Evolutionary conservation across 1,140 invertebrate species (phyloP).

Genomic region (Heliconius nattereri): DNA sequence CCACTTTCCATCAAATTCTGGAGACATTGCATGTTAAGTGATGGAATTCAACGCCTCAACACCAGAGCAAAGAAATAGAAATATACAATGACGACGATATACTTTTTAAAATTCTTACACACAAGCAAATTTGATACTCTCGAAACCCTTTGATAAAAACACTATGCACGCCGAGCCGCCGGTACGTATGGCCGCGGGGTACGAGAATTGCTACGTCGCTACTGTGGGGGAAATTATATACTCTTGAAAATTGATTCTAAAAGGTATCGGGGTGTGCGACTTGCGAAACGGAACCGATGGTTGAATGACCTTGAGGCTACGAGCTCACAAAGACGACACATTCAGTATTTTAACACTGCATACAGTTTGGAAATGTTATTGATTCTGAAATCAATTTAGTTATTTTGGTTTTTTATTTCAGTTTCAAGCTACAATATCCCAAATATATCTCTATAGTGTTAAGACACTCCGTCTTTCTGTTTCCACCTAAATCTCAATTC

Average conservation of each 20-base stretch:
- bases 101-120: not conserved
- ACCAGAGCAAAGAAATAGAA: too few relatives aligned
- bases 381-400: not conserved
- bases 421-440: too few relatives aligned
- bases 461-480: too few relatives aligned
- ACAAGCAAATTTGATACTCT: slow-evolving; percentile 4
- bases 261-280: slow-evolving; percentile 56
- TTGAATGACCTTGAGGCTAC: slow-evolving; percentile 57
- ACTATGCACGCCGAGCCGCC: slow-evolving; percentile 31
- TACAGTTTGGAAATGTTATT: not conserved
- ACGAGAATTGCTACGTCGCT: slow-evolving; percentile 64
- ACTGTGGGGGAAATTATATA: slow-evolving; percentile 70
- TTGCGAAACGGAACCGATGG: slow-evolving; percentile 68
- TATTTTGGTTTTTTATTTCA: too few relatives aligned
- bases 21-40: too few relatives aligned
- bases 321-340: slow-evolving; percentile 54
- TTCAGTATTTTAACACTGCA: slow-evolving; percentile 2
- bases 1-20: too few relatives aligned
- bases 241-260: slow-evolving; percentile 75
- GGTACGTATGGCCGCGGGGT: slow-evolving; percentile 54
- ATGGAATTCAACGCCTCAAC: too few relatives aligned
- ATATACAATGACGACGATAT: too few relatives aligned
- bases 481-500: too few relatives aligned
- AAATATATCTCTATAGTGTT: too few relatives aligned
- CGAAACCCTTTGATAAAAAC: slow-evolving; percentile 31